These are phyloP conservation scores for Drosophila anceps DNA, from an alignment of 2,888 invertebrate genomes.

Conservation along the genomic window DNA sequence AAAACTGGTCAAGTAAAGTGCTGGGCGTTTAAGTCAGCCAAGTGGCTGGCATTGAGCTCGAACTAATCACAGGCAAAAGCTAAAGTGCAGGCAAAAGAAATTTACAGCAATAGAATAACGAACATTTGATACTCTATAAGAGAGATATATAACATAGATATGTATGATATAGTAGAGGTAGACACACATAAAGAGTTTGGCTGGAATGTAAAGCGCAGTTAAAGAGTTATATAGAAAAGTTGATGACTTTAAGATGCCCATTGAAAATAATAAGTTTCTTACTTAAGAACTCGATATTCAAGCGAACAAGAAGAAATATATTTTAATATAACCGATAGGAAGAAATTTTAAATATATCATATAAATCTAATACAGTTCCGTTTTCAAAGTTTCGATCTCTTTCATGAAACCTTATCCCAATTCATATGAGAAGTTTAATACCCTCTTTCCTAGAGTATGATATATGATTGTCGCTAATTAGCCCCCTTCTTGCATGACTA, in stretches of 20 bases:
- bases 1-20: conserved; percentile 53
- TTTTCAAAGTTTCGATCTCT: background rate
- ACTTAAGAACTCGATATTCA: background rate
- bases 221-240: background rate
- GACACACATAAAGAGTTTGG: too few relatives aligned
- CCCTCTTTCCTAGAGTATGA: conserved; percentile 34
- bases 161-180: too few relatives aligned
- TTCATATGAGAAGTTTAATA: background rate
- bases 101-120: background rate
- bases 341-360: too few relatives aligned
- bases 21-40: conserved; percentile 37
- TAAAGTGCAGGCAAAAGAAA: conserved; percentile 14
- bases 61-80: conserved; percentile 33
- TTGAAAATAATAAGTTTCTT: too few relatives aligned
- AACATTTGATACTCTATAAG: conserved; percentile 2
- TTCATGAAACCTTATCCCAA: too few relatives aligned
- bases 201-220: too few relatives aligned
- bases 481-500: conserved; percentile 26
- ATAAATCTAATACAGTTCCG: too few relatives aligned
- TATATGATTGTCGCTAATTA: conserved; percentile 71
- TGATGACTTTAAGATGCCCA: background rate
- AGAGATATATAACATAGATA: background rate
- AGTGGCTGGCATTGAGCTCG: conserved; percentile 58
- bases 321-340: too few relatives aligned
- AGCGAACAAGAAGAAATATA: background rate